These are phyloP conservation scores for Notospermus geniculatus DNA, from an alignment of 1,140 invertebrate species.

Conservation along the genomic window DNA sequence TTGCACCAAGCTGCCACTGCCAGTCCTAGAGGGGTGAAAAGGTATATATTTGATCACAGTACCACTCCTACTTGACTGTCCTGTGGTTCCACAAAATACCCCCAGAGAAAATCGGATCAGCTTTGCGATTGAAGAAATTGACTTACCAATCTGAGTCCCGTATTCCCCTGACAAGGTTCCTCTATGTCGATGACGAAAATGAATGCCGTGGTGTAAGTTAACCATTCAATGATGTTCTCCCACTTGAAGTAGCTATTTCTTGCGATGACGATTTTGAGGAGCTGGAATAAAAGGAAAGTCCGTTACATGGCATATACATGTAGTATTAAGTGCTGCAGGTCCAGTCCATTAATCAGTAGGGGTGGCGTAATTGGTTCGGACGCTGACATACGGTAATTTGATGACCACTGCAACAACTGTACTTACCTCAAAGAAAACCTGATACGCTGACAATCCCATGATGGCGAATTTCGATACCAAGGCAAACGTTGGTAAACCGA, in stretches of 20 bases:
- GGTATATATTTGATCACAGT: neutral
- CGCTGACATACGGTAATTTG: no score
- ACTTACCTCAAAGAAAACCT: constrained; percentile 55
- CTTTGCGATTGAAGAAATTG: no score
- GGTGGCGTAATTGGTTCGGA: no score
- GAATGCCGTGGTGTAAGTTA: constrained; percentile 55
- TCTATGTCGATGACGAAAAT: constrained; percentile 57
- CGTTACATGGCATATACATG: no score
- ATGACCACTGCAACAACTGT: neutral
- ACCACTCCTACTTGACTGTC: no score
- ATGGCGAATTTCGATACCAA: constrained; percentile 53
- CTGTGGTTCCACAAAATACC: no score
- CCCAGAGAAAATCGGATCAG: no score
- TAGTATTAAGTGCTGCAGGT: no score
- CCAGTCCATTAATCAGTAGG: no score
- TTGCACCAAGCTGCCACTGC: constrained; percentile 60
- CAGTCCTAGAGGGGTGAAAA: constrained; percentile 47
- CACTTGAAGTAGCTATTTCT: constrained; percentile 54
- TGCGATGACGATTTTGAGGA: constrained; percentile 54
- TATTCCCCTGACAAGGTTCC: constrained; percentile 43
- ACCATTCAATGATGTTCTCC: constrained; percentile 59
- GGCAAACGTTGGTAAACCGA: constrained; percentile 28
- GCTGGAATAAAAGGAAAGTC: constrained; percentile 34
- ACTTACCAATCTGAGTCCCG: constrained; percentile 51
- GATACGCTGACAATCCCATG: constrained; percentile 52